Percentiles rank a stretch among this genome's conserved stretches.
Evolutionary conservation across 2,113 vertebrate genomes (phyloP).

Genomic region (Notechis scutatus): DNA sequence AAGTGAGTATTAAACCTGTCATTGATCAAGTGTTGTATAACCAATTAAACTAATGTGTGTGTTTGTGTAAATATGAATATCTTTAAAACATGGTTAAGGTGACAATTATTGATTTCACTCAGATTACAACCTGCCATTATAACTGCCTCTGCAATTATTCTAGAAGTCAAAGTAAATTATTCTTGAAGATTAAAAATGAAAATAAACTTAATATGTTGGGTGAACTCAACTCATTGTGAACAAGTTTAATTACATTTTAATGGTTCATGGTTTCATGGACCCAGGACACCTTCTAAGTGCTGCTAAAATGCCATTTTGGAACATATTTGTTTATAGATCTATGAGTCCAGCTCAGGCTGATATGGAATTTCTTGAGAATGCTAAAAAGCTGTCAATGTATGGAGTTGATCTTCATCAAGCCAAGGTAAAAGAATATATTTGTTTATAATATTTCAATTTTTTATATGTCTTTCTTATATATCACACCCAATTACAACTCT

Average conservation of each 20-base stretch:
- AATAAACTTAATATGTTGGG: not conserved
- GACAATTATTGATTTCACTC: not conserved
- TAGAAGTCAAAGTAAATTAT: not conserved
- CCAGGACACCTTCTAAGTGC: not conserved
- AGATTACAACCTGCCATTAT: not conserved
- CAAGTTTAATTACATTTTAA: not conserved
- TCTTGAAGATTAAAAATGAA: not conserved
- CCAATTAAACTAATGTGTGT: not conserved
- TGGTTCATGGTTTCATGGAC: not conserved
- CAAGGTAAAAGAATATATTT: slow-evolving; percentile 75
- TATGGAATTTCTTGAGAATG: slow-evolving; percentile 96
- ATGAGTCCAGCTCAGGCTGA: slow-evolving; percentile 98
- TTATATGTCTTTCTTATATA: not conserved
- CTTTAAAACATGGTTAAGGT: not conserved
- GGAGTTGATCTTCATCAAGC: slow-evolving; percentile 96
- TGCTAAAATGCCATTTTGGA: not conserved
- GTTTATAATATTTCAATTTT: accelerated
- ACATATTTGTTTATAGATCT: slow-evolving; percentile 68
- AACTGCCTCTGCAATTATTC: not conserved
- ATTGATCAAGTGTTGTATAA: not conserved
- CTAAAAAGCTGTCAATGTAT: slow-evolving; percentile 98
- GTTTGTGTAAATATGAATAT: not conserved
- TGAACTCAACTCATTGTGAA: not conserved
- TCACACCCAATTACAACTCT: not conserved
- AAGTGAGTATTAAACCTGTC: slow-evolving; percentile 64